Evolutionary conservation across 2,888 invertebrate genomes (phyloP).

Genomic region (Willowsia nigromaculata): DNA sequence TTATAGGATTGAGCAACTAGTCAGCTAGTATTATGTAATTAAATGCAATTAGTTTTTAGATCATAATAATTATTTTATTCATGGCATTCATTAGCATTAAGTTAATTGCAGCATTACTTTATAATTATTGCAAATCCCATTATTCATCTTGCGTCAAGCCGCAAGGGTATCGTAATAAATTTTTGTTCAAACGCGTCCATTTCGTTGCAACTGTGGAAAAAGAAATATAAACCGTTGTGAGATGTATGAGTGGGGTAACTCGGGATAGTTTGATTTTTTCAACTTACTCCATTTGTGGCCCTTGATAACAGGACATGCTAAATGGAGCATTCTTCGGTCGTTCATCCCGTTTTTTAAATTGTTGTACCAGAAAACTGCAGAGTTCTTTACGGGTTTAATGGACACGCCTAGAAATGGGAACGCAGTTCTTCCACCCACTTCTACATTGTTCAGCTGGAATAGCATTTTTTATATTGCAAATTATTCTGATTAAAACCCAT

Average conservation of each 20-base stretch:
- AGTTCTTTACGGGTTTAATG: constrained; percentile 79
- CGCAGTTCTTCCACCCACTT: constrained; percentile 78
- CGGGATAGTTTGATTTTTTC: constrained; percentile 34
- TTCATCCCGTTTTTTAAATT: constrained; percentile 80
- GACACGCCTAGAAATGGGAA: constrained; percentile 78
- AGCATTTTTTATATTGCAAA: too few species aligned
- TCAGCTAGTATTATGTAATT: too few species aligned
- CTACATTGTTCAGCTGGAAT: constrained; percentile 77
- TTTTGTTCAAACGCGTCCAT: constrained; percentile 67
- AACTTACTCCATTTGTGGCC: constrained; percentile 81
- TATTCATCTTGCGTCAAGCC: background rate
- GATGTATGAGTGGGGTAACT: too few species aligned
- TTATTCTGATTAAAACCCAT: too few species aligned
- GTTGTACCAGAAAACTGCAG: constrained; percentile 81
- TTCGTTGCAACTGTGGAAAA: constrained; percentile 62
- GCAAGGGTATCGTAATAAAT: constrained; percentile 49
- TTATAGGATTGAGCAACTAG: too few species aligned
- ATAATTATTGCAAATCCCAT: too few species aligned
- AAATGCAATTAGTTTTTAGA: too few species aligned
- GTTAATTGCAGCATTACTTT: too few species aligned
- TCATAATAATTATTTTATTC: too few species aligned
- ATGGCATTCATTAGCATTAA: too few species aligned
- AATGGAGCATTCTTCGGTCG: constrained; percentile 80
- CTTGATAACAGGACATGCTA: constrained; percentile 80
- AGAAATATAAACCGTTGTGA: too few species aligned